phyloP scores from a whole-genome alignment of 2,797 vertebrate genomes.

The Eleutherodactylus coqui region DNA sequence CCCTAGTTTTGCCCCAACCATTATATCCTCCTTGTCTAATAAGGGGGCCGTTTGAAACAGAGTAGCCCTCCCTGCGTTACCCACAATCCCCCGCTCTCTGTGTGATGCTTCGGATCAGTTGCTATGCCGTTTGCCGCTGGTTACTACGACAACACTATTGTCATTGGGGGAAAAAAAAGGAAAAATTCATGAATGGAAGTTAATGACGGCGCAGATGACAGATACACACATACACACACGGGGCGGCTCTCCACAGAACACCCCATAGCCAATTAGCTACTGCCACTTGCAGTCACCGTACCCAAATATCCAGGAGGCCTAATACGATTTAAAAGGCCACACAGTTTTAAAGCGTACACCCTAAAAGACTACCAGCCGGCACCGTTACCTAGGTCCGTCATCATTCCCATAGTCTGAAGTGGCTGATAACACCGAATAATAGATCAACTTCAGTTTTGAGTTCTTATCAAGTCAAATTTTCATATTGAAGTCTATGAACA shows the following conservation, averaged over 20 bases:
- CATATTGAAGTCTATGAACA: no score
- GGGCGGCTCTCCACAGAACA: neutral
- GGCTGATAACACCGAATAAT: no score
- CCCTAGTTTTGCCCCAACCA: neutral
- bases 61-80: neutral
- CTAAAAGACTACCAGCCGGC: no score
- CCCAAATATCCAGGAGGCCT: neutral
- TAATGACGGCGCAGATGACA: neutral
- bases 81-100: neutral
- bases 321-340: neutral
- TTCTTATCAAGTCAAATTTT: no score
- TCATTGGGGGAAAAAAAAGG: neutral
- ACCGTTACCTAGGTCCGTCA: no score
- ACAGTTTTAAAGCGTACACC: no score
- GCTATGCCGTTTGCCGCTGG: constrained; percentile 15
- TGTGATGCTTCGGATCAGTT: neutral
- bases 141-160: constrained; percentile 27
- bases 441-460: no score
- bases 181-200: constrained; percentile 37
- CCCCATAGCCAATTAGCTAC: neutral
- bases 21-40: neutral
- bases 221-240: constrained; percentile 8
- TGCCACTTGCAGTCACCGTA: neutral
- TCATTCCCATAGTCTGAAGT: no score
- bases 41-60: neutral